Conservation (phyloP, 2,888 invertebrate species). For the Linnaemya vulpina region DNA sequence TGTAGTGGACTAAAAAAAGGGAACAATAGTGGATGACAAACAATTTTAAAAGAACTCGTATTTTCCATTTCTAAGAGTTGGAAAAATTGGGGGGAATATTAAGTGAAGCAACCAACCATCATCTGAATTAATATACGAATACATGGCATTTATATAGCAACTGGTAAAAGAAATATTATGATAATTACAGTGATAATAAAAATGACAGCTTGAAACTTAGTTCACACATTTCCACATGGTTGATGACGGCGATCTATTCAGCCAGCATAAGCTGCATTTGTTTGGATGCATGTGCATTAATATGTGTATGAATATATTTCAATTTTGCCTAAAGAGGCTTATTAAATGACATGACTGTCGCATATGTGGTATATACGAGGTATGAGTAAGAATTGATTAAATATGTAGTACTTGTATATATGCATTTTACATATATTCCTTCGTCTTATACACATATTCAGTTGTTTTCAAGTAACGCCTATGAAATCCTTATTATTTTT, state of each 20-base stretch:
- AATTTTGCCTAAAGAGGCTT: slow-evolving; percentile 8
- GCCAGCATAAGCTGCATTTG: slow-evolving; percentile 48
- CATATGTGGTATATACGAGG: slow-evolving; percentile 26
- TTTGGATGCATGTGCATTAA: slow-evolving; percentile 3
- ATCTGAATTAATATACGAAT: not conserved
- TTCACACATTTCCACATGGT: slow-evolving; percentile 69
- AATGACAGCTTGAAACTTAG: slow-evolving; percentile 47
- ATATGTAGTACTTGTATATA: too few species aligned
- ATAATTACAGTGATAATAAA: slow-evolving; percentile 28
- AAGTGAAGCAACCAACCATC: slow-evolving; percentile 9
- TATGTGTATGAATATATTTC: not conserved
- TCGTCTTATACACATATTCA: too few species aligned
- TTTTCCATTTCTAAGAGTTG: slow-evolving; percentile 24
- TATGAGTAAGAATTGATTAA: too few species aligned
- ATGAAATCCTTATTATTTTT: too few species aligned
- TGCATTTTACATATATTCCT: too few species aligned
- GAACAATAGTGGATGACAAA: slow-evolving; percentile 42
- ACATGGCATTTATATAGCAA: not conserved
- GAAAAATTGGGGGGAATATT: slow-evolving; percentile 46
- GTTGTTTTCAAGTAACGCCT: too few species aligned
- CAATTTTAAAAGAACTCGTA: slow-evolving; percentile 24
- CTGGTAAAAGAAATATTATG: slow-evolving; percentile 18
- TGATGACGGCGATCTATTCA: slow-evolving; percentile 26
- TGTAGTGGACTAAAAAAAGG: slow-evolving; percentile 1
- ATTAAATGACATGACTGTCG: not conserved